Base-by-base conservation (phyloP, 2,113 vertebrate species). In the Mohoua ochrocephala region DNA sequence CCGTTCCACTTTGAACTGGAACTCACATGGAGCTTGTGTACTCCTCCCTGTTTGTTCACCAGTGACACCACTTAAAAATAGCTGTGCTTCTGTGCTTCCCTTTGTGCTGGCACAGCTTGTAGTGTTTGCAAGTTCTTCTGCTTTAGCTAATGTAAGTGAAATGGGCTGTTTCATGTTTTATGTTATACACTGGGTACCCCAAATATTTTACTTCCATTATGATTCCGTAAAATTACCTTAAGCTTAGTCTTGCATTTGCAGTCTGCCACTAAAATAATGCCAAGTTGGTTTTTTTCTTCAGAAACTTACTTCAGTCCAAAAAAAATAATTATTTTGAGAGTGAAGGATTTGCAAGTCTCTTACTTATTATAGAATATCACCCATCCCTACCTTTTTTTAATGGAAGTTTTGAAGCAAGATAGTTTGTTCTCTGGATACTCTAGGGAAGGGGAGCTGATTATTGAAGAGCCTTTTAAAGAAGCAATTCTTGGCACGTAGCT, bases 1-100 rank as follows among this genome's bases (percentile, higher is more conserved):
- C 23, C 0, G 0, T 4, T 30, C 9, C 7, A 1, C 50, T 69
- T 45, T 14, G 26, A 23, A 7, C 20, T 1, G 2, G 11, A 26
- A 3, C 20, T 70, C 15, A 1, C 33, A 49, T 5, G 11, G 64
- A 47, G 41, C 18, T 59, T 53, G 15, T 65, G 31, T 56, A 23
- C n/a, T 64, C 6, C 18, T 95, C 13, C 50, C 24, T 52, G 3
- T 77, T 64, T 71, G 15, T 53, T 92, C 27, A 41, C 27, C 8
- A 24, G 39, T 24, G 28, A 16, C 50, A 11, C 45, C 19, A 27
- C 33, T 64, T 69, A 28, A 87, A 87, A 84, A 65, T 65, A 77
- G 42, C 63, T 23, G 2, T 19, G 11, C 28, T 60, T 85, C 41
- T 59, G 15, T 84, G 49, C 37, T 81, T 85, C 44, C 15, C 8